A percentile compares a stretch with the other conserved stretches of the same genome.
Evolutionary conservation across 2,888 invertebrate species (phyloP).

Genomic region (Gortyna flavago): DNA sequence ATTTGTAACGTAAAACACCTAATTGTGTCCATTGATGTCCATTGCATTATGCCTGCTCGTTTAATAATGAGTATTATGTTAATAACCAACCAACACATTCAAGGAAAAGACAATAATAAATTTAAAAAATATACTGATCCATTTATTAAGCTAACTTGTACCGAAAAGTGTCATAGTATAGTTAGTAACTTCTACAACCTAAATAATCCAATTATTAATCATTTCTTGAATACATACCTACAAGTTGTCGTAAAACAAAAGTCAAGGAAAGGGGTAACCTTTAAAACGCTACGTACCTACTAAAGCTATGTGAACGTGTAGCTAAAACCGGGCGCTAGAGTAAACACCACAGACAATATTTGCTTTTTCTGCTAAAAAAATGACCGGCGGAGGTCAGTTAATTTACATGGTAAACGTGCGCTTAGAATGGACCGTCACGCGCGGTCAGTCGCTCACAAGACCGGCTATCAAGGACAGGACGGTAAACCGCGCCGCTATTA

Average conservation of each 20-base stretch:
- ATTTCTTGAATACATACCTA: background rate
- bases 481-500: conserved; percentile 40
- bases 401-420: conserved; percentile 89
- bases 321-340: conserved; percentile 70
- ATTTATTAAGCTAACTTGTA: background rate
- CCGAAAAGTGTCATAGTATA: background rate
- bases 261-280: conserved; percentile 46
- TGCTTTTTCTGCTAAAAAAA: conserved; percentile 85
- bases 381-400: conserved; percentile 81
- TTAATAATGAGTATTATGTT: background rate
- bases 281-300: conserved; percentile 25
- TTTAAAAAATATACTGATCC: background rate
- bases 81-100: background rate
- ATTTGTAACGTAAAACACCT: background rate
- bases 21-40: too few relatives aligned
- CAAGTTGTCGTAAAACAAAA: background rate
- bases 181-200: background rate
- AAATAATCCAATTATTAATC: background rate
- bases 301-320: conserved; percentile 55
- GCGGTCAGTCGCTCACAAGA: conserved; percentile 81
- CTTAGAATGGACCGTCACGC: conserved; percentile 89
- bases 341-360: conserved; percentile 81
- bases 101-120: background rate
- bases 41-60: background rate
- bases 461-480: conserved; percentile 69